phyloP scores from a whole-genome alignment of 2,797 vertebrate species.

The Tenualosa ilisha region DNA sequence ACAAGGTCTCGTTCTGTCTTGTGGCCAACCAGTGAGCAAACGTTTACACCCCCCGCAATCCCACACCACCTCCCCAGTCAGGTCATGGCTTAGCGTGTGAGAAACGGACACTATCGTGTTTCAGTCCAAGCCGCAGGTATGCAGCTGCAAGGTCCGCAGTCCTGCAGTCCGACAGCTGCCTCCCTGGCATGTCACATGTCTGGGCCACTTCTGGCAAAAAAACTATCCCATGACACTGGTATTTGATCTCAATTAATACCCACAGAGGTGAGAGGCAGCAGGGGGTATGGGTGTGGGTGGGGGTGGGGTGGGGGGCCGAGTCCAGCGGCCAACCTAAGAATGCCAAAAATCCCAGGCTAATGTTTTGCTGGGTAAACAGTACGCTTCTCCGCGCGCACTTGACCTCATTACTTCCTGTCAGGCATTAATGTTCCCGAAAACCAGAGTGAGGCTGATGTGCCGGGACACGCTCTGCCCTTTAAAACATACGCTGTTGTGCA shows the following conservation, averaged over 20 bases:
- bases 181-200: not conserved
- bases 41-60: not conserved
- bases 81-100: conserved; percentile 28
- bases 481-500: conserved; percentile 21
- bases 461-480: conserved; percentile 8
- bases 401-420: conserved; percentile 43
- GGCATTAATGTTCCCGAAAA: conserved; percentile 35
- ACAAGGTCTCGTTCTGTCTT: conserved; percentile 32
- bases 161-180: not conserved
- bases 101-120: conserved; percentile 43
- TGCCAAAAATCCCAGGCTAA: conserved; percentile 2
- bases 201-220: not conserved
- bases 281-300: conserved; percentile 1
- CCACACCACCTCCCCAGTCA: too few relatives aligned
- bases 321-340: conserved; percentile 38
- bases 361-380: conserved; percentile 34
- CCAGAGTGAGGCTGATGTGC: conserved; percentile 32
- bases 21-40: conserved; percentile 28
- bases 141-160: conserved; percentile 21
- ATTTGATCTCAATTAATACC: conserved; percentile 53
- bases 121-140: conserved; percentile 36
- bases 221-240: too few relatives aligned
- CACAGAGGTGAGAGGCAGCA: conserved; percentile 20
- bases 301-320: not conserved
- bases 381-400: conserved; percentile 24